Evolutionary conservation across 2,113 vertebrate species (phyloP).

Genomic region (Datnioides undecimradiatus): DNA sequence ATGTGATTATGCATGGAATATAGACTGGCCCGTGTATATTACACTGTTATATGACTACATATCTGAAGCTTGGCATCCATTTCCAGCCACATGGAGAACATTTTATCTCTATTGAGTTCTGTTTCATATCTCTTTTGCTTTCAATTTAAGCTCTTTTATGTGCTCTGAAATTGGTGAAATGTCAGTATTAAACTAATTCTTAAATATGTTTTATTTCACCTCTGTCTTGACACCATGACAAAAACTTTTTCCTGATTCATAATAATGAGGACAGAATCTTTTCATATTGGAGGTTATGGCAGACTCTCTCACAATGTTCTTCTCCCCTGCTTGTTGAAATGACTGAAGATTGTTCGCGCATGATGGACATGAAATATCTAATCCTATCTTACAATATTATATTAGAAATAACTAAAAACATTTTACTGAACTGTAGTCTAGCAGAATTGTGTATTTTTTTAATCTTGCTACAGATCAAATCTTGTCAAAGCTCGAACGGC

Average conservation of each 20-base stretch:
- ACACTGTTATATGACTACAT: conserved; percentile 1
- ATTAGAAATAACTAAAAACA: background rate
- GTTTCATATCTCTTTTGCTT: conserved; percentile 21
- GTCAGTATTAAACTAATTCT: conserved; percentile 12
- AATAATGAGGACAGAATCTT: conserved; percentile 36
- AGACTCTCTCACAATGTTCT: conserved; percentile 15
- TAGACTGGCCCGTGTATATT: background rate
- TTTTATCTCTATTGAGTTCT: conserved; percentile 12
- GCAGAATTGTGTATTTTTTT: conserved; percentile 24
- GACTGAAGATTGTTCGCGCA: background rate
- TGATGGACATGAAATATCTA: conserved; percentile 33
- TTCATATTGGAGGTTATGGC: conserved; percentile 23
- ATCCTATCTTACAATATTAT: conserved; percentile 9
- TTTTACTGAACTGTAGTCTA: background rate
- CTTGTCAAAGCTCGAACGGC: conserved; percentile 43
- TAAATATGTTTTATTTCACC: conserved; percentile 22
- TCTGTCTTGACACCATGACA: conserved; percentile 23
- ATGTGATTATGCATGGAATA: background rate
- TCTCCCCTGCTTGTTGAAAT: conserved; percentile 7
- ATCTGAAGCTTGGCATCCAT: background rate
- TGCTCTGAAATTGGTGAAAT: background rate
- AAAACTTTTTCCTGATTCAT: conserved; percentile 46
- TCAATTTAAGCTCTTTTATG: background rate
- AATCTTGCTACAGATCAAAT: conserved; percentile 23
- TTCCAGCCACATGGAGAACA: conserved; percentile 12